Base-by-base conservation (phyloP, 2,113 vertebrate species). In the Salvator merianae region DNA sequence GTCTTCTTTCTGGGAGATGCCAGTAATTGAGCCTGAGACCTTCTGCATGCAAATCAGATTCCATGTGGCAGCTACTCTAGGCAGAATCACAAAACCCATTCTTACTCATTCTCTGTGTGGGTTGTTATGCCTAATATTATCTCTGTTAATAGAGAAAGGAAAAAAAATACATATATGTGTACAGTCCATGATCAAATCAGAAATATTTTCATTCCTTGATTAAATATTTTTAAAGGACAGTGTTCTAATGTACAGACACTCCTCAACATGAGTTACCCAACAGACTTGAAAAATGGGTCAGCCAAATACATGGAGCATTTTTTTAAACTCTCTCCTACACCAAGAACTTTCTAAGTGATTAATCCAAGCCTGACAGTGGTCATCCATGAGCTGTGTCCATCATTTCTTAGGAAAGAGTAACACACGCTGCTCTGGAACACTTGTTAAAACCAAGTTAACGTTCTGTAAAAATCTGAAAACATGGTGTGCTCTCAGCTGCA, bases 211-310 rank as follows among this genome's bases (percentile, higher is more conserved):
- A 68, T 86, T 68, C 79, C 38, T 26, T 38, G 77, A 84, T 88
- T 90, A 36, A 63, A 40, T 71, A 74, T 9, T 8, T 75, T 91
- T 82, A 65, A 26, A 66, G 43, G 69, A 84, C 75, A 7, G 59
- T 55, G 59, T 75, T 38, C 9, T 53, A 9, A 68, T 81, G 38
- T 68, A 80, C 47, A 81, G 84, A 30, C 43, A 86, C 70, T 83
- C 88, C 84, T 81, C 84, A 80, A 40, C 36, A 75, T 88, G 93
- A 90, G 70, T 88, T 93, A 87, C 63, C 88, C 82, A 63, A 74
- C 10, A 81, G 82, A 53, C 34, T 40, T 43, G 47, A 65, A 82
- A 93, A 93, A 77, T 87, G 92, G 87, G 91, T 88, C 87, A 89
- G 74, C 89, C 88, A 90, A 93, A 32, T 91, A 86, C 89, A 84